Conservation (phyloP, 2,113 vertebrate genomes). For the Shinisaurus crocodilurus region DNA sequence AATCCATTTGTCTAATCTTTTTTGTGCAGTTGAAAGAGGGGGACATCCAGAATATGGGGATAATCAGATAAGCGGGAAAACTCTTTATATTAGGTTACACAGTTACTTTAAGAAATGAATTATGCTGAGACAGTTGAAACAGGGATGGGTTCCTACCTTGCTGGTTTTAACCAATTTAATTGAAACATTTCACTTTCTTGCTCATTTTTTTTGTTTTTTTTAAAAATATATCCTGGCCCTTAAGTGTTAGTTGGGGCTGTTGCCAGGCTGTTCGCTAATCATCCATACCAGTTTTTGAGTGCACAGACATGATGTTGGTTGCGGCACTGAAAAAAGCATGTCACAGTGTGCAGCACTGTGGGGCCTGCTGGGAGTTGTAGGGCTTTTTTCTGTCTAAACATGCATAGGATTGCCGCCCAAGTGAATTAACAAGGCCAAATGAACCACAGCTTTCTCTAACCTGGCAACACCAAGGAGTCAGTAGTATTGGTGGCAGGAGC, state of each 20-base stretch:
- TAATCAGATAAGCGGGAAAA: neutral
- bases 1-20: neutral
- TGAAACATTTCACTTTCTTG: neutral
- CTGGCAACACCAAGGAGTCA: too few relatives aligned
- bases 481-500: too few relatives aligned
- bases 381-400: too few relatives aligned
- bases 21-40: neutral
- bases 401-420: too few relatives aligned
- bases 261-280: neutral
- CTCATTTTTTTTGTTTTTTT: neutral
- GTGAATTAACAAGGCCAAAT: too few relatives aligned
- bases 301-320: neutral
- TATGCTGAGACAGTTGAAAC: too few relatives aligned
- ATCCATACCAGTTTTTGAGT: neutral
- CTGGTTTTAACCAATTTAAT: neutral
- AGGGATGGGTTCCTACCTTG: neutral
- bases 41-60: neutral
- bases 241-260: neutral
- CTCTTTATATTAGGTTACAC: neutral
- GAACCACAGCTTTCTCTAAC: too few relatives aligned
- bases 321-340: neutral
- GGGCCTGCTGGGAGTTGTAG: too few relatives aligned
- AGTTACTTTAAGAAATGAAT: neutral
- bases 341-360: too few relatives aligned
- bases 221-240: neutral